Evolutionary conservation across 30 jellyfish, hydroid and myxozoan species (phyloP).

Genomic region (Phacellophora camtschatica): DNA sequence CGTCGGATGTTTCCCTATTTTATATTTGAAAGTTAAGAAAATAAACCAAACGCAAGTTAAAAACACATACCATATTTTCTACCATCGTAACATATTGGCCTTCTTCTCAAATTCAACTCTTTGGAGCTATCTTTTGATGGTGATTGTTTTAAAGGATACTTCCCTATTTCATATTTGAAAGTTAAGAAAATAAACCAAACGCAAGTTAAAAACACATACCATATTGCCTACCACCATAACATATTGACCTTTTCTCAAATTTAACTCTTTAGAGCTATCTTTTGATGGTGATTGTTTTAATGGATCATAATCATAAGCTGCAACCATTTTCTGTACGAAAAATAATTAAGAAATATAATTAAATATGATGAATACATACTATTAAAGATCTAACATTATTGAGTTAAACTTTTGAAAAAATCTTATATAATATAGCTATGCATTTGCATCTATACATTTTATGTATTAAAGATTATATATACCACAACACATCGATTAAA

Average conservation of each 20-base stretch:
- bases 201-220: constrained; percentile 6
- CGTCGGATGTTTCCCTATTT: too few species aligned
- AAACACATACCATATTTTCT: constrained; percentile 77
- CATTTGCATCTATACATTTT: too few species aligned
- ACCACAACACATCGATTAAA: too few species aligned
- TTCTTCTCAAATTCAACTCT: constrained; percentile 71
- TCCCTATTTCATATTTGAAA: too few species aligned
- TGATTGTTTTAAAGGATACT: constrained; percentile 28
- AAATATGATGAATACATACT: too few species aligned
- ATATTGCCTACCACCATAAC: constrained; percentile 91
- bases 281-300: constrained; percentile 65
- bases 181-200: background rate
- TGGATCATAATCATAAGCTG: constrained; percentile 90
- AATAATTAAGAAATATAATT: too few species aligned
- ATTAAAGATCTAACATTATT: too few species aligned
- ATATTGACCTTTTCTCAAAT: constrained; percentile 85
- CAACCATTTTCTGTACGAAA: constrained; percentile 67
- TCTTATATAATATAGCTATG: too few species aligned
- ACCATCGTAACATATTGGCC: constrained; percentile 85
- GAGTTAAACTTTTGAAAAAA: too few species aligned
- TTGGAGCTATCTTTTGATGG: constrained; percentile 71
- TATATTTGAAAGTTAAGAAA: too few species aligned
- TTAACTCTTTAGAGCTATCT: constrained; percentile 77
- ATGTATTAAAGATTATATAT: too few species aligned
- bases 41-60: background rate